A percentile compares a stretch with the other conserved stretches of the same genome.
Conservation (phyloP, 1,140 invertebrate species). For the Apis florea region DNA sequence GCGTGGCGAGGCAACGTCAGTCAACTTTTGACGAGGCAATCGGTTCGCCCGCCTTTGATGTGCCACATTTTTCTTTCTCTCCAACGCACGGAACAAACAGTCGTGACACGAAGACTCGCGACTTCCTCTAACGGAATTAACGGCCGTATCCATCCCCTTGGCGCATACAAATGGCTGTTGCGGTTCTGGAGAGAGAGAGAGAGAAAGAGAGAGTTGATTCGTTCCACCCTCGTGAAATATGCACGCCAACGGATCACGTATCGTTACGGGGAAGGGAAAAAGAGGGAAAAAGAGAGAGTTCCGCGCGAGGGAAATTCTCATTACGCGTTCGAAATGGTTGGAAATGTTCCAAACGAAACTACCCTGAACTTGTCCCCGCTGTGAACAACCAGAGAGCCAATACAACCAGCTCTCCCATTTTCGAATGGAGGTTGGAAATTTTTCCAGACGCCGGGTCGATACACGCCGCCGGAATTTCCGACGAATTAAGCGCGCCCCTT, state of each 20-base stretch:
- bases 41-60: too few species aligned
- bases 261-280: neutral
- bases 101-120: slow-evolving; percentile 22
- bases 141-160: too few species aligned
- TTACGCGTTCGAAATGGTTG: slow-evolving; percentile 48
- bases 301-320: slow-evolving; percentile 37
- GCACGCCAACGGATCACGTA: slow-evolving; percentile 15
- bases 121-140: slow-evolving; percentile 14
- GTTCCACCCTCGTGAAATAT: slow-evolving; percentile 18
- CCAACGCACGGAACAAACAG: neutral
- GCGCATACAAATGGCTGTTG: slow-evolving; percentile 47
- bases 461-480: slow-evolving; percentile 23
- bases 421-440: slow-evolving; percentile 29
- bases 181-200: neutral
- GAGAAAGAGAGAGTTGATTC: slow-evolving; percentile 26
- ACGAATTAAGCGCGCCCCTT: slow-evolving; percentile 30
- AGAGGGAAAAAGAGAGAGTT: neutral
- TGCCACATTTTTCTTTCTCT: neutral
- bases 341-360: slow-evolving; percentile 58
- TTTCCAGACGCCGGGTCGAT: slow-evolving; percentile 1
- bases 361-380: slow-evolving; percentile 30
- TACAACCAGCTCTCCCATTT: neutral
- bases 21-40: too few species aligned
- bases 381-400: slow-evolving; percentile 25
- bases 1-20: too few species aligned